These are phyloP conservation scores for Idaea dimidiata DNA, from an alignment of 2,888 invertebrate genomes.

Conservation along the genomic window DNA sequence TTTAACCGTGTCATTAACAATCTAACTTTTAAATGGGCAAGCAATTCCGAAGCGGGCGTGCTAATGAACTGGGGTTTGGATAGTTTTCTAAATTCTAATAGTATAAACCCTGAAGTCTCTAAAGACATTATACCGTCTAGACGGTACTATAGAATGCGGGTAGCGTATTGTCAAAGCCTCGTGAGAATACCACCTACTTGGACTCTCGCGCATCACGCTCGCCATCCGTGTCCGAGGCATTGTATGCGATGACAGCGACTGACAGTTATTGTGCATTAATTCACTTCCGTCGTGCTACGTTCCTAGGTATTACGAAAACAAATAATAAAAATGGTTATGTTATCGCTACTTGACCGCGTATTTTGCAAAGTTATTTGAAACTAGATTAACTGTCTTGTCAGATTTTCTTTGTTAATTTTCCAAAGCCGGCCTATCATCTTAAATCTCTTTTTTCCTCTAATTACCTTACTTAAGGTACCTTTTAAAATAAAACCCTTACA, in stretches of 20 bases:
- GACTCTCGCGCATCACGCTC: conserved; percentile 44
- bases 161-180: conserved; percentile 31
- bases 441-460: no score
- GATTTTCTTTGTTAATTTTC: no score
- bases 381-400: no score
- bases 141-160: conserved; percentile 6
- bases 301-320: background rate
- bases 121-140: conserved; percentile 12
- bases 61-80: background rate
- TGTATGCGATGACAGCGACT: conserved; percentile 47
- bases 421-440: no score
- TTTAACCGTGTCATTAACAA: no score
- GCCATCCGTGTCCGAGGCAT: conserved; percentile 43
- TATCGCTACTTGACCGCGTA: no score
- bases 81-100: no score
- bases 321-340: background rate
- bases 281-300: conserved; percentile 40
- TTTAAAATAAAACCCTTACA: no score
- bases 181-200: conserved; percentile 58
- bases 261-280: conserved; percentile 54
- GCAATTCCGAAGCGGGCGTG: no score
- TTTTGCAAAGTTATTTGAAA: no score
- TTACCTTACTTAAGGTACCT: no score
- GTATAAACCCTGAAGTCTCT: conserved; percentile 1
- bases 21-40: no score